Conservation (phyloP, 2,113 vertebrate genomes). For the Actenoides lindsayi region DNA sequence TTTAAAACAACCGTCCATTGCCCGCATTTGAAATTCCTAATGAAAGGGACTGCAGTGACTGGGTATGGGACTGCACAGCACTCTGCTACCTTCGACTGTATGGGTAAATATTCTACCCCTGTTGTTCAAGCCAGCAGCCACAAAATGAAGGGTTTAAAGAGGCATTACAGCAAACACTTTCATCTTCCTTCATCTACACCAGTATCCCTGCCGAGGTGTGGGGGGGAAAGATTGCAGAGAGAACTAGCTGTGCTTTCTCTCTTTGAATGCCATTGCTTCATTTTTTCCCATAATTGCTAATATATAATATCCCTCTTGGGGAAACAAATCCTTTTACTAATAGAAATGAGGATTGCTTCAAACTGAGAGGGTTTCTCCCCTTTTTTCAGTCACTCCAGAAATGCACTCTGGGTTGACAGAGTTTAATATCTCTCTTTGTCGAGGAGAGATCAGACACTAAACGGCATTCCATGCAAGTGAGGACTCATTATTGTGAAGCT, state of each 20-base stretch:
- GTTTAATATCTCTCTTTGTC: neutral
- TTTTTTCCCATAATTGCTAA: neutral
- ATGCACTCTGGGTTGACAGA: neutral
- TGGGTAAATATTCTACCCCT: neutral
- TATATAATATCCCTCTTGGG: neutral
- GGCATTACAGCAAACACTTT: neutral
- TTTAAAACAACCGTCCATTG: neutral
- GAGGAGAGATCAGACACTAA: slow-evolving; percentile 33
- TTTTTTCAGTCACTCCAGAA: slow-evolving; percentile 6
- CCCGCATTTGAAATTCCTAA: neutral
- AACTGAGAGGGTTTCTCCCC: neutral
- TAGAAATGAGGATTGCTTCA: neutral
- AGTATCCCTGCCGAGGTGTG: neutral
- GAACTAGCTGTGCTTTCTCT: neutral
- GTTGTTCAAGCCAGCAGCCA: neutral
- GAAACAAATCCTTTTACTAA: neutral
- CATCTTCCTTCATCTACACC: neutral
- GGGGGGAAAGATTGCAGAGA: neutral
- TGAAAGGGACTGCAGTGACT: neutral
- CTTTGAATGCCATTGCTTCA: neutral
- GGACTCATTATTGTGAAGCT: slow-evolving; percentile 44
- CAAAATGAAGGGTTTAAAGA: neutral
- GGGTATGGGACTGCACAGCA: neutral
- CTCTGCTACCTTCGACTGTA: neutral
- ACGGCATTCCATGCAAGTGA: slow-evolving; percentile 60